phyloP scores from a whole-genome alignment of 2,113 vertebrate species.

The Cebus imitator region DNA sequence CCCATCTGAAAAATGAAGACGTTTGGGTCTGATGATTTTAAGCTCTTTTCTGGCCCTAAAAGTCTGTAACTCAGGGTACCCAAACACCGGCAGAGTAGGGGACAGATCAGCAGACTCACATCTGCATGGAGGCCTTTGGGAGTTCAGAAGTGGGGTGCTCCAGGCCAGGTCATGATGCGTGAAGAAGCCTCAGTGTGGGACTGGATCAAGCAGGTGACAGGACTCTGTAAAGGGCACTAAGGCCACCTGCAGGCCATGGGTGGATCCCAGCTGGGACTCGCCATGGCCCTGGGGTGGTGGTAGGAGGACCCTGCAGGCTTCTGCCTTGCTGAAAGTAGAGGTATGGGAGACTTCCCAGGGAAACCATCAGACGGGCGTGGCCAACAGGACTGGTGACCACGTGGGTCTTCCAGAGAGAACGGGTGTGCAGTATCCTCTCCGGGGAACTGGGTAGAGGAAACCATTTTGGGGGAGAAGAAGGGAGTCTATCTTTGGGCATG shows the following conservation, averaged over 20 bases:
- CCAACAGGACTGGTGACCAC: not conserved
- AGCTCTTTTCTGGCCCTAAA: not conserved
- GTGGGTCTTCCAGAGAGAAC: not conserved
- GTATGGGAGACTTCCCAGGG: not conserved
- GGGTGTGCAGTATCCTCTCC: not conserved
- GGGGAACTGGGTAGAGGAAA: not conserved
- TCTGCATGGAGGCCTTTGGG: no score
- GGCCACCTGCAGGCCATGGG: not conserved
- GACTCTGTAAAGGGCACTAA: not conserved
- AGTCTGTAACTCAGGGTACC: not conserved
- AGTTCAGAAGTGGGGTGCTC: not conserved
- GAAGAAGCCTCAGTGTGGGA: not conserved
- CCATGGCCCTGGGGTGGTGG: not conserved
- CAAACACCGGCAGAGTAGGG: not conserved
- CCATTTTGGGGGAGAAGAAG: not conserved
- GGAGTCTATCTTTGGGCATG: not conserved
- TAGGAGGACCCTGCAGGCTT: no score
- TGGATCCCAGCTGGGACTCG: not conserved
- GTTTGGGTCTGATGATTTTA: not conserved
- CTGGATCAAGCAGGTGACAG: not conserved
- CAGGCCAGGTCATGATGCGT: not conserved
- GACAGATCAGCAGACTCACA: fast-evolving
- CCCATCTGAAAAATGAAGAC: not conserved
- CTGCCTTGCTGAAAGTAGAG: not conserved
- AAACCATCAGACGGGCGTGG: not conserved